Evolutionary conservation across 2,888 invertebrate genomes (phyloP).

Genomic region (Gisinianus flammeolus): DNA sequence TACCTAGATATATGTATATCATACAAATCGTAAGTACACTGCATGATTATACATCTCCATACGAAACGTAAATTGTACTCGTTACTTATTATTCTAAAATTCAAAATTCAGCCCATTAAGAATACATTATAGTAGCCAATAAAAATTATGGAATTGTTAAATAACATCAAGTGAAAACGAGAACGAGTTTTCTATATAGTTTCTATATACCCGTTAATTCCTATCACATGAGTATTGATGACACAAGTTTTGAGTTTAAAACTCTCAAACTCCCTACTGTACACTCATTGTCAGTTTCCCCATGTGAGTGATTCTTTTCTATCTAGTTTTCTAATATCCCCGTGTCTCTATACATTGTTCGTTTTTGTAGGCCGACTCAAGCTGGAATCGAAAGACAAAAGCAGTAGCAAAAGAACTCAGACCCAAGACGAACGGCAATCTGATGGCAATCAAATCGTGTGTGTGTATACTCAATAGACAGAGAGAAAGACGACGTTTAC

Average conservation of each 20-base stretch:
- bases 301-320: not conserved
- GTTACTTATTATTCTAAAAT: conserved; percentile 1
- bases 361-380: conserved; percentile 3
- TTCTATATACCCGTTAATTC: not conserved
- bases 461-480: not conserved
- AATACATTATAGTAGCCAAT: conserved; percentile 32
- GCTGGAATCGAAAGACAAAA: conserved; percentile 17
- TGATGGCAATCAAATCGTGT: conserved; percentile 36
- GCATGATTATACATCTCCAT: not conserved
- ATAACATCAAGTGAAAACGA: not conserved
- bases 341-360: not conserved
- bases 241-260: conserved; percentile 6
- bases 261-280: not conserved
- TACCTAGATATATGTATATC: not conserved
- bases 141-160: conserved; percentile 20
- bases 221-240: conserved; percentile 12
- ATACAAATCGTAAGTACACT: not conserved
- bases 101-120: conserved; percentile 26
- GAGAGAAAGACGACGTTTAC: conserved; percentile 7
- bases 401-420: conserved; percentile 17
- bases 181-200: conserved; percentile 6
- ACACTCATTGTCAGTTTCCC: not conserved
- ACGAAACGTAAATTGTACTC: not conserved
- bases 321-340: not conserved
- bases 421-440: conserved; percentile 12